Base-by-base conservation (phyloP, 2,888 invertebrate genomes). In the Balanococcus diminutus region DNA sequence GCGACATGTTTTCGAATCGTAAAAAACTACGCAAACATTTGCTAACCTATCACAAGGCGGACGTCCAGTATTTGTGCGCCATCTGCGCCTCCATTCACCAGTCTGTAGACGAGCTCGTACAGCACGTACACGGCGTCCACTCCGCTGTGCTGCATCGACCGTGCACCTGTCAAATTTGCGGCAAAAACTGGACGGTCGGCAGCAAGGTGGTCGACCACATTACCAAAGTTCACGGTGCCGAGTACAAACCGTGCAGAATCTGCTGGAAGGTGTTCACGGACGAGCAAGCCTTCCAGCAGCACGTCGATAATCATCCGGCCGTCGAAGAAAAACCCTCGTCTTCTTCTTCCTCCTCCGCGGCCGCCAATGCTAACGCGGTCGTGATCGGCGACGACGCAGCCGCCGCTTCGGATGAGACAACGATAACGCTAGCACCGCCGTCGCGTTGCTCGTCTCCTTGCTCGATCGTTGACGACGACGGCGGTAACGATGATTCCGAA, bases 201-300 rank as follows among this genome's bases (percentile, higher is more conserved):
- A 92, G 92, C 91, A 92, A 92, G 88, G 92, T 92, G 0, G 91
- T 91, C 86, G 92, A 92, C 88, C 93, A 93, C 88, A 90, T 92
- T 61, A 92, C 92, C 87, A 92, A 92, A 87, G 92, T 91, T 32
- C 93, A 93, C 88, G 92, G 92, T 0, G 90, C 91, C 81, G 91
- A 92, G 36, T 92, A 92, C 87, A 90, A 90, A 67, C 92, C 92
- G 0, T 93, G 93, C 87, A 92, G 92, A 89, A 90, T 91, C n/a
- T 93, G 93, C 88, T 89, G 92, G 83, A 91, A 91, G 67, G 91
- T 92, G n/a, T 92, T 92, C 87, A 91, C 91, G 4, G 90, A 90
- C 4, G 91, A 92, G 87, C 89, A 90, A 3, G 91, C 92, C 72
- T 89, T 92, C n/a, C 90, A 91, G 84, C 88, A 89, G 82, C 92